Evolutionary conservation across 2,113 vertebrate genomes (phyloP).

Genomic region (Callopanchax toddi): DNA sequence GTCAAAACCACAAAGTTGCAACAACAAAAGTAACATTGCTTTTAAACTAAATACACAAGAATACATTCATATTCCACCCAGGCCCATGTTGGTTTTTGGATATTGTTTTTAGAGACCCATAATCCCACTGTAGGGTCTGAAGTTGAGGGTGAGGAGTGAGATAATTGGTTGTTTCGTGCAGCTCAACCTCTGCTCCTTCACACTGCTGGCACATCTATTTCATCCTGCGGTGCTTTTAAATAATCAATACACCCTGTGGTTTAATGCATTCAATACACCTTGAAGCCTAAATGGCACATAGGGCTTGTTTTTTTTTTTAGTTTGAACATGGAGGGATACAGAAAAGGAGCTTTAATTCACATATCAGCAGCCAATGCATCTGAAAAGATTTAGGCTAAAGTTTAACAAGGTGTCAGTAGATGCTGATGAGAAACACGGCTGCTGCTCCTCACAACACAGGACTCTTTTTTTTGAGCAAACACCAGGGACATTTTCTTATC

Average conservation of each 20-base stretch:
- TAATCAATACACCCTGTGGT: slow-evolving; percentile 65
- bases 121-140: slow-evolving; percentile 32
- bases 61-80: slow-evolving; percentile 18
- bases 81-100: slow-evolving; percentile 10
- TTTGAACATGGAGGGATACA: slow-evolving; percentile 1
- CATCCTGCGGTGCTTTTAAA: slow-evolving; percentile 67
- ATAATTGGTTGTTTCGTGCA: slow-evolving; percentile 70
- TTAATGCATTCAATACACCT: slow-evolving; percentile 54
- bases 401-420: slow-evolving; percentile 1
- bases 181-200: slow-evolving; percentile 51
- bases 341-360: slow-evolving; percentile 4
- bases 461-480: background rate
- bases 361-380: background rate
- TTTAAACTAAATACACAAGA: slow-evolving; percentile 15
- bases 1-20: slow-evolving; percentile 10
- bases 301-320: slow-evolving; percentile 33
- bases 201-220: slow-evolving; percentile 55
- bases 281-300: slow-evolving; percentile 50
- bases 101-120: slow-evolving; percentile 52
- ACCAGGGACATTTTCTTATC: background rate
- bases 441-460: slow-evolving; percentile 16
- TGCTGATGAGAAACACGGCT: slow-evolving; percentile 1
- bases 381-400: slow-evolving; percentile 7
- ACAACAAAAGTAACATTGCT: slow-evolving; percentile 15
- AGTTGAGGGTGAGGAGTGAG: slow-evolving; percentile 50